Percentiles rank a stretch among this genome's conserved stretches.
These are phyloP conservation scores for Amorpha juglandis DNA, from an alignment of 2,888 invertebrate species.

Conservation along the genomic window DNA sequence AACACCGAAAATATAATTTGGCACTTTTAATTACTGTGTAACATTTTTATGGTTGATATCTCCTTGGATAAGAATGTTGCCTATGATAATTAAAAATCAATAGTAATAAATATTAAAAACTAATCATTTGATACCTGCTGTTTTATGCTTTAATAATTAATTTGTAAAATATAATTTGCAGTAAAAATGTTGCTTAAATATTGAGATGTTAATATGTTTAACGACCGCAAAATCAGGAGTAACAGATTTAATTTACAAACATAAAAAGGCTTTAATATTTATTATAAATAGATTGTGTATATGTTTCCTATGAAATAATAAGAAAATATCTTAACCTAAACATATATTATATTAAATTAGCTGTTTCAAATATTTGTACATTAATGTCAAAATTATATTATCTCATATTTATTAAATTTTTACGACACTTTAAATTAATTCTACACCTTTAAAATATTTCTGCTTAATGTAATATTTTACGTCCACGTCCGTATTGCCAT, in stretches of 20 bases:
- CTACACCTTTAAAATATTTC: not conserved
- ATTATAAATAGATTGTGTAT: not conserved
- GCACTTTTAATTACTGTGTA: not conserved
- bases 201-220: not conserved
- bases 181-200: not conserved
- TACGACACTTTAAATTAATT: not conserved
- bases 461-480: too few relatives aligned
- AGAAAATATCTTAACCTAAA: not conserved
- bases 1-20: not conserved
- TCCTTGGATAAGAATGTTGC: not conserved
- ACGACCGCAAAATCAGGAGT: not conserved
- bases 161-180: not conserved
- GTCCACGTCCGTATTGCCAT: too few relatives aligned
- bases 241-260: not conserved
- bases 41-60: not conserved
- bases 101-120: not conserved
- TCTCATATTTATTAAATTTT: not conserved
- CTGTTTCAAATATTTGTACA: not conserved
- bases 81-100: not conserved
- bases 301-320: not conserved
- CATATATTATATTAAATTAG: not conserved
- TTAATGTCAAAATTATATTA: constrained; percentile 9
- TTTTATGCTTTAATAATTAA: not conserved
- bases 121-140: not conserved
- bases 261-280: too few relatives aligned